Base-by-base conservation (phyloP, 1,140 invertebrate genomes). In the Capitella teleta region DNA sequence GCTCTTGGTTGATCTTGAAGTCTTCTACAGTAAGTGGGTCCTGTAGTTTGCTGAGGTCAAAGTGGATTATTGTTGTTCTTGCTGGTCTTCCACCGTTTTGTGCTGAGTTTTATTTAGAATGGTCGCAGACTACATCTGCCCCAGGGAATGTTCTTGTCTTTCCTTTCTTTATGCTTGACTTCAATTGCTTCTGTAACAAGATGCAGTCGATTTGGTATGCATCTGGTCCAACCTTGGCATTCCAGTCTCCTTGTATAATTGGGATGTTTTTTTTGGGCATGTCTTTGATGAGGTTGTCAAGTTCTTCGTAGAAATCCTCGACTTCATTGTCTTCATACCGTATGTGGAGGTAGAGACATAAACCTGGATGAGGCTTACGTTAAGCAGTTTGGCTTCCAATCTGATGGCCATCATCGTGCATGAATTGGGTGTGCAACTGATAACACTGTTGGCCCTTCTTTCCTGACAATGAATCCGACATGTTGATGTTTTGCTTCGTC, bases 161-260 rank as follows among this genome's bases (percentile, higher is more conserved):
- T 8, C 45, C 48, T n/a, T 38, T 49, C 44, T 54, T 58, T 28
- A 58, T 42, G 44, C 50, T 47, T 10, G 38, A 41, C 37, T 42
- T 25, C 44, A 57, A 57, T n/a, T 47, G 32, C 23, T 51, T 8
- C 19, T 21, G 14, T 23, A 43, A 18, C 44, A 58, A 16, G n/a
- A 56, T 56, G 34, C 26, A 53, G 36, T 58, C 51, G 18, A 54
- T 58, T 34, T 55, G 50, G 25, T 51, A 32, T 14, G 52, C 47
- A 51, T 57, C 47, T 23, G 8, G 14, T n/a, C n/a, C n/a, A n/a
- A n/a, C n/a, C n/a, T n/a, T n/a, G n/a, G n/a, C n/a, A n/a, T n/a
- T n/a, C n/a, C n/a, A n/a, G n/a, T n/a, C n/a, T n/a, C n/a, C n/a
- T n/a, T n/a, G n/a, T n/a, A n/a, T n/a, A n/a, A n/a, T n/a, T n/a